Conservation (phyloP, 1,140 invertebrate species). For the Drosophila rufa region DNA sequence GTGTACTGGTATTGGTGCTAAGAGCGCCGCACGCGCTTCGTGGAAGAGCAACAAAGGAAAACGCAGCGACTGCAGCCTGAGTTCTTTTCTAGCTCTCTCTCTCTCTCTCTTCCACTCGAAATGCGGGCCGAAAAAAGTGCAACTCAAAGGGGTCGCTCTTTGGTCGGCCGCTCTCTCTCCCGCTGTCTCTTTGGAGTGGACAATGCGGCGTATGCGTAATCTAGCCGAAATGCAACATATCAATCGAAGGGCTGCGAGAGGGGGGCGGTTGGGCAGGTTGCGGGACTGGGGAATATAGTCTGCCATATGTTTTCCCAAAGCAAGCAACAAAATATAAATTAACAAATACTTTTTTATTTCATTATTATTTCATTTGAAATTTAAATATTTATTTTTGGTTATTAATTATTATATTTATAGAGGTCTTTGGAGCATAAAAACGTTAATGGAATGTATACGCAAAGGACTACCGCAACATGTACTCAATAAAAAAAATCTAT, state of each 20-base stretch:
- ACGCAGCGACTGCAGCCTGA: slow-evolving; percentile 64
- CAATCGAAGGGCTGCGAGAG: neutral
- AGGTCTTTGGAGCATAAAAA: too few species aligned
- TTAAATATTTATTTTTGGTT: neutral
- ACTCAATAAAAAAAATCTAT: too few species aligned
- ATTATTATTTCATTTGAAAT: neutral
- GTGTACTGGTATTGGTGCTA: slow-evolving; percentile 44
- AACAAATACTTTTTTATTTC: neutral
- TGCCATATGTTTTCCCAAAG: slow-evolving; percentile 42
- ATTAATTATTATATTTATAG: neutral
- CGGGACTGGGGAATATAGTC: neutral
- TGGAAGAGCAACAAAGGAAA: slow-evolving; percentile 55
- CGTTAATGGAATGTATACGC: too few species aligned
- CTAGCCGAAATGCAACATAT: slow-evolving; percentile 39
- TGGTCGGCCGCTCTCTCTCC: slow-evolving; percentile 12
- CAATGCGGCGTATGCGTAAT: slow-evolving; percentile 78
- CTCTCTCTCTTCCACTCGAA: neutral
- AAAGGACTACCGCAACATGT: too few species aligned
- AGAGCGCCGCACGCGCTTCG: slow-evolving; percentile 76
- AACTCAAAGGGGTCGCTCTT: slow-evolving; percentile 3
- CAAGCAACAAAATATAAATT: neutral
- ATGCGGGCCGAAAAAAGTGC: slow-evolving; percentile 5
- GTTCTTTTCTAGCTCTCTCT: slow-evolving; percentile 15
- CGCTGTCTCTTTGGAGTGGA: slow-evolving; percentile 33
- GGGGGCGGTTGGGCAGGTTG: neutral